Conservation (phyloP, 2,888 invertebrate species). For the Sinodicranocentrus sp. region DNA sequence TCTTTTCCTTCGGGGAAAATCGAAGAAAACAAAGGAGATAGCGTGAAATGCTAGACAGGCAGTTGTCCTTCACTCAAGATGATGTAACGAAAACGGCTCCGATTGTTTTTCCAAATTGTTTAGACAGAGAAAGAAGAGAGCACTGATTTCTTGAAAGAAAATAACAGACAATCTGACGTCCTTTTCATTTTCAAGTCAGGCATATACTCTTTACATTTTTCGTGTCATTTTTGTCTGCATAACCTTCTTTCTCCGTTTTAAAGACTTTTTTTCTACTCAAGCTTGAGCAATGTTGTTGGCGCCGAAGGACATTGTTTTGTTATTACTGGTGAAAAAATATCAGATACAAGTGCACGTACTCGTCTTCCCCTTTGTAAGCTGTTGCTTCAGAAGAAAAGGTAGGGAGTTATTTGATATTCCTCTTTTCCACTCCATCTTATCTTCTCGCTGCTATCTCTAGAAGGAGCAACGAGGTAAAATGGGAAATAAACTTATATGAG, state of each 20-base stretch:
- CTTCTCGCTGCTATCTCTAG: constrained; percentile 6
- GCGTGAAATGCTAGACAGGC: constrained; percentile 20
- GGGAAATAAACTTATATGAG: constrained; percentile 23
- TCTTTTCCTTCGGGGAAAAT: constrained; percentile 25
- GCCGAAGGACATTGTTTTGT: constrained; percentile 46
- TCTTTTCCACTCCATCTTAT: not conserved
- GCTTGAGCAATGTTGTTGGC: not conserved
- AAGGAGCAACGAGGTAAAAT: constrained; percentile 15
- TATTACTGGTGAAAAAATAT: not conserved
- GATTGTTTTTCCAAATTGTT: constrained; percentile 46
- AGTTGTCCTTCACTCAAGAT: constrained; percentile 51
- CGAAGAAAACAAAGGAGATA: not conserved
- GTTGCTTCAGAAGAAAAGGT: constrained; percentile 44
- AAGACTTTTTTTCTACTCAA: no score
- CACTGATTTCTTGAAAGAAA: no score
- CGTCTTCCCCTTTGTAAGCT: constrained; percentile 29
- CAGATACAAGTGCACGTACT: not conserved
- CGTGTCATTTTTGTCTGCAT: not conserved
- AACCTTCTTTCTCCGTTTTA: no score
- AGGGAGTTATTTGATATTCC: not conserved
- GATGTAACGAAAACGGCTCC: constrained; percentile 13
- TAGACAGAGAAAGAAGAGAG: no score
- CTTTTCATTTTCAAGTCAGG: not conserved
- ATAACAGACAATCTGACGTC: not conserved
- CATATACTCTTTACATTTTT: no score